Evolutionary conservation across 1,140 invertebrate genomes (phyloP).

Genomic region (Aphelenchoides fujianensis): DNA sequence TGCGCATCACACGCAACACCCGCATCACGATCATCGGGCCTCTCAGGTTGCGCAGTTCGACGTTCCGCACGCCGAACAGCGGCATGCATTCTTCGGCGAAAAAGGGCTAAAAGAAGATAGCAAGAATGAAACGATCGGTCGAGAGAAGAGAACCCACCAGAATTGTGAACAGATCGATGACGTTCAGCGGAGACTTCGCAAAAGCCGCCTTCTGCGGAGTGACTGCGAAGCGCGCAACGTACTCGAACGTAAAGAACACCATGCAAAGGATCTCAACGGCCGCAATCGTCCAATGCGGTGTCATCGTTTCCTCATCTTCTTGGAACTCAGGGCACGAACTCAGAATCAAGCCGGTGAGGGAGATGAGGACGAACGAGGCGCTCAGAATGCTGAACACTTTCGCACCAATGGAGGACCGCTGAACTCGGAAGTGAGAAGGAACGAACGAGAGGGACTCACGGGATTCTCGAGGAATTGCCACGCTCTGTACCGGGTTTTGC

Average conservation of each 20-base stretch:
- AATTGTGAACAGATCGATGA: slow-evolving; percentile 65
- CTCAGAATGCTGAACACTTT: slow-evolving; percentile 58
- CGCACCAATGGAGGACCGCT: slow-evolving; percentile 50
- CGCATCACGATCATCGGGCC: slow-evolving; percentile 94
- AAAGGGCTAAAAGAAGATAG: too few relatives aligned
- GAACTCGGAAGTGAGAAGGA: background rate
- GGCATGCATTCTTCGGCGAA: slow-evolving; percentile 63
- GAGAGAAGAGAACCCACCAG: too few relatives aligned
- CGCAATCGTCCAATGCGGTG: slow-evolving; percentile 45
- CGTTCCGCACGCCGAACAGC: slow-evolving; percentile 62
- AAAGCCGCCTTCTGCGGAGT: slow-evolving; percentile 65
- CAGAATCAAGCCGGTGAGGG: slow-evolving; percentile 54
- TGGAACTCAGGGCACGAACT: slow-evolving; percentile 60
- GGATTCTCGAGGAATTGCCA: slow-evolving; percentile 60
- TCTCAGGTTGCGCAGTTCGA: slow-evolving; percentile 63
- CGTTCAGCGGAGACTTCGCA: slow-evolving; percentile 66
- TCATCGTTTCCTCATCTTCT: slow-evolving; percentile 46
- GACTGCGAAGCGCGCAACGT: slow-evolving; percentile 63
- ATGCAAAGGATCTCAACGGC: slow-evolving; percentile 63
- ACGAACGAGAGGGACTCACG: background rate
- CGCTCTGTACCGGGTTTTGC: slow-evolving; percentile 38
- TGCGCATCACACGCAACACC: slow-evolving; percentile 80
- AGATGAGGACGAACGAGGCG: slow-evolving; percentile 57
- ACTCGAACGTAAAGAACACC: slow-evolving; percentile 66
- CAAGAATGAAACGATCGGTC: too few relatives aligned